Evolutionary conservation across 2,113 vertebrate genomes (phyloP).

Genomic region (Ascaphus truei): DNA sequence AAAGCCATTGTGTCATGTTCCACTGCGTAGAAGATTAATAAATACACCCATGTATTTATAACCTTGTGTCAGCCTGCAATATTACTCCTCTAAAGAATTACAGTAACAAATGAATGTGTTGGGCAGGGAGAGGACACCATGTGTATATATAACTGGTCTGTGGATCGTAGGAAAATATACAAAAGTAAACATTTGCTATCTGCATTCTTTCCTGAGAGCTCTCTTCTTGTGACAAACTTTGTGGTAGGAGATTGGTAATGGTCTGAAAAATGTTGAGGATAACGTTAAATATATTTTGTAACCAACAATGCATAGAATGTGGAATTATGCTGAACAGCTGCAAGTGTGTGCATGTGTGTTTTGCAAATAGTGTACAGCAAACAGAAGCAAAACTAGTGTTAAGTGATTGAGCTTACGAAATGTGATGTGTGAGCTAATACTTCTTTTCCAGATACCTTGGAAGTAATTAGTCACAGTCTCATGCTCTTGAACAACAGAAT

Average conservation of each 20-base stretch:
- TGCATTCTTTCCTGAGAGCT: no score
- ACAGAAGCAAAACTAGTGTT: not conserved
- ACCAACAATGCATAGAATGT: not conserved
- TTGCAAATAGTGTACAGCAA: not conserved
- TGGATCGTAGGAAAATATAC: not conserved
- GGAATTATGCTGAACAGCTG: not conserved
- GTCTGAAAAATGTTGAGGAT: not conserved
- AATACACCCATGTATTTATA: no score
- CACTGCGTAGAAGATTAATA: no score
- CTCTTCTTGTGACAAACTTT: not conserved
- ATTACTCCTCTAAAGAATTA: no score
- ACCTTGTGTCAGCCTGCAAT: not conserved
- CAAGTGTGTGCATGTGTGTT: not conserved
- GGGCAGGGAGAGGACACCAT: not conserved
- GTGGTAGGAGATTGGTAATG: not conserved
- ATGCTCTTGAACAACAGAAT: not conserved
- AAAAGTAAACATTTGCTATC: not conserved
- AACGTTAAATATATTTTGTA: not conserved
- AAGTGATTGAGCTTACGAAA: not conserved
- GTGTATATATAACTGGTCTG: not conserved
- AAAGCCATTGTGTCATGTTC: no score
- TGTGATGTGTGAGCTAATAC: not conserved
- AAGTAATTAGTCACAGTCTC: not conserved
- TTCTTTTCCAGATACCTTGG: not conserved
- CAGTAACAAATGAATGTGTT: not conserved